These are phyloP conservation scores for Spisula subtruncata DNA, from an alignment of 2,888 invertebrate genomes.

Conservation along the genomic window DNA sequence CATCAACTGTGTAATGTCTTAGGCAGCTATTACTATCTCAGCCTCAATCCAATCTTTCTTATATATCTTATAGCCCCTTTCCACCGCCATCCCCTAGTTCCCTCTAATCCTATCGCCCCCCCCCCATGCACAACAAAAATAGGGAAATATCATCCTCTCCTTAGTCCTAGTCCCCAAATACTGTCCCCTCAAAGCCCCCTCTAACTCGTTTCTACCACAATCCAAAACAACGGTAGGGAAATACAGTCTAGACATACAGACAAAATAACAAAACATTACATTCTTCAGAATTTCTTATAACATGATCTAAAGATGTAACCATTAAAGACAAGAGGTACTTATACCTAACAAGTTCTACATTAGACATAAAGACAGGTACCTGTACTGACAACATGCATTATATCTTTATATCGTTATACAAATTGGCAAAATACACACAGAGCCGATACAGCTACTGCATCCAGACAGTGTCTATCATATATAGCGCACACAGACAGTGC, in stretches of 20 bases:
- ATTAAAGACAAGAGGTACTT: neutral
- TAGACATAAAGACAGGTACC: neutral
- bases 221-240: neutral
- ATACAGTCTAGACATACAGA: slow-evolving; percentile 14
- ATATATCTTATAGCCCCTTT: neutral
- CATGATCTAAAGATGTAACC: neutral
- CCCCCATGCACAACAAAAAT: no score
- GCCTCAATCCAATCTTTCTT: neutral
- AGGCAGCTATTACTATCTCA: neutral
- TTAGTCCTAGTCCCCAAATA: no score
- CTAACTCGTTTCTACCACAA: neutral
- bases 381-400: neutral
- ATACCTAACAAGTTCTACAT: neutral
- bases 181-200: no score
- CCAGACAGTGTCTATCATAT: no score
- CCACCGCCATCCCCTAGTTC: neutral
- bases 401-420: neutral
- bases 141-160: no score
- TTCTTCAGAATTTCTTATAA: neutral
- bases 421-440: no score
- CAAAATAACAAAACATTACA: neutral
- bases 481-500: no score
- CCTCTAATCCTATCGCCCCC: no score
- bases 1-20: no score
- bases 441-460: no score